Percentiles rank a stretch among this genome's conserved stretches.
These are phyloP conservation scores for Patagioenas fasciata DNA, from an alignment of 2,113 vertebrate species.

Conservation along the genomic window DNA sequence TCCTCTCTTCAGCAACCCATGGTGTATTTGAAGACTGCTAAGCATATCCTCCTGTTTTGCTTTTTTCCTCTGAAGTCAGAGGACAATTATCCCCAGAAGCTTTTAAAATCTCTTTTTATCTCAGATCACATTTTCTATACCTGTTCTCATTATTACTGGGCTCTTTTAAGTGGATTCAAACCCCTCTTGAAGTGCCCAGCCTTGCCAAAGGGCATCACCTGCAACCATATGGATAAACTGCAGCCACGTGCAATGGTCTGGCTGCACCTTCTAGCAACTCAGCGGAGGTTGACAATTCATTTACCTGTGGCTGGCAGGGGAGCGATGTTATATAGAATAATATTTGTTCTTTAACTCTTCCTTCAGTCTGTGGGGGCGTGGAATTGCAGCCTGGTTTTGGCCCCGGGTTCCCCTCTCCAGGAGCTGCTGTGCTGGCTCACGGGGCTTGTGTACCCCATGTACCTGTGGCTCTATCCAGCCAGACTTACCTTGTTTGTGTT, in stretches of 20 bases:
- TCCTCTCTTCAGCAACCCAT: neutral
- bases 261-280: neutral
- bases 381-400: neutral
- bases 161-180: neutral
- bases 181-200: neutral
- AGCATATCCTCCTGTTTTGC: rapidly evolving
- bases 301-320: neutral
- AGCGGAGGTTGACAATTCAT: neutral
- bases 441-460: rapidly evolving
- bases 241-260: neutral
- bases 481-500: neutral
- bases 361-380: neutral
- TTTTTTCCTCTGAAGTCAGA: neutral
- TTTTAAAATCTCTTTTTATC: neutral
- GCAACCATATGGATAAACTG: no score
- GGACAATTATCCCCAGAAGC: neutral
- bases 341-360: neutral
- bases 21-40: neutral
- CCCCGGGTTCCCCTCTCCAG: no score
- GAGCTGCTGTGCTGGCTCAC: neutral
- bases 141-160: neutral
- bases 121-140: neutral
- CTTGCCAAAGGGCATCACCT: neutral
- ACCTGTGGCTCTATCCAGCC: neutral
- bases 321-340: neutral